Evolutionary conservation across 2,888 invertebrate species (phyloP), one percentile per base, ranked within the genome.

Genomic region (Leucophenga maculata): DNA sequence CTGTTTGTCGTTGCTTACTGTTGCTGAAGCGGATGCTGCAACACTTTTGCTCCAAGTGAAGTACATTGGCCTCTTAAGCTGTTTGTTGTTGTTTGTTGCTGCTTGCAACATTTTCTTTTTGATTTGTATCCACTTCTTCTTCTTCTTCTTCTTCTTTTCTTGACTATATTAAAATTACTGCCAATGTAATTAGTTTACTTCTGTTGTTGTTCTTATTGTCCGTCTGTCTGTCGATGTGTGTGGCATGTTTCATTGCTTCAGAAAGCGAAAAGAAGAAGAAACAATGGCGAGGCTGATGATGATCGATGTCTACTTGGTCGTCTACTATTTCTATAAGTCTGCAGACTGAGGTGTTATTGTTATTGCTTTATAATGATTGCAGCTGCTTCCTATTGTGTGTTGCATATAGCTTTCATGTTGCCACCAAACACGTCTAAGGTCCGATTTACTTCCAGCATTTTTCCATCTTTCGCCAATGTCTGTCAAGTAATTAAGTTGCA

Each of bases 31-130:
- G 64, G 60, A 32, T 39, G 65, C 26, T 26, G 50, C 66, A 52
- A 66, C 66, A 59, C 65, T 52, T 52, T 52, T 52, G 65, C 55
- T 20, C 11, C 32, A 39, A 39, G 16, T 20, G 18, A 4, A 82
- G 80, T 84, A 77, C 80, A 84, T 84, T 80, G 84, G 84, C 80
- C 80, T 76, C 81, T 81, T 80, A 39, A 39, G 84, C 81, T 73
- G 77, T n/a, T n/a, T n/a, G n/a, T n/a, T n/a, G n/a, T n/a, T n/a
- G n/a, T n/a, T n/a, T n/a, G n/a, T 84, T 82, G 84, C 60, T 50
- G 39, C 60, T 52, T 74, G 74, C 79, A 76, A 71, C 73, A 75
- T 72, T 55, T 67, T 71, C 65, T 70, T 75, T 70, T 52, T 65
- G 20, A 14, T 32, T 32, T 57, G 16, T 57, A 31, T 32, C 8